Evolutionary conservation across 2,888 invertebrate species (phyloP), one percentile per base, ranked within the genome.

Genomic region (Sminthurinus aureus): DNA sequence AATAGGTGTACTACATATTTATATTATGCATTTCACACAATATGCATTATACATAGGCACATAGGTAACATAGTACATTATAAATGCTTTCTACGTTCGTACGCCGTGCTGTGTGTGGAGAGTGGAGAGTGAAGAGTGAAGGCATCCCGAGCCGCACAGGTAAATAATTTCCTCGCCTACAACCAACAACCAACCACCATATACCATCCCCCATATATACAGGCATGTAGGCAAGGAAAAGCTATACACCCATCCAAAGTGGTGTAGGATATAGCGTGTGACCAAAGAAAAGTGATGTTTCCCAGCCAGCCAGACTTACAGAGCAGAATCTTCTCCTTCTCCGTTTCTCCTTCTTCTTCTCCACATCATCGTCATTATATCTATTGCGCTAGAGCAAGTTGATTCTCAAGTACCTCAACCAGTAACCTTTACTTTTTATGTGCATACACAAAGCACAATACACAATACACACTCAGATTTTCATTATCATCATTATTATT

Each of bases 131-230:
- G 9, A 11, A 6, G 58, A 58, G 58, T 58, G 58, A 58, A 58
- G 58, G 58, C 58, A 58, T 58, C 9, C 18, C 58, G 58, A 58
- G 58, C 18, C 58, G 58, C 58, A 58, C 58, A 58, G 58, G 58
- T 58, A 58, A 58, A 58, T 58, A 58, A 58, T 58, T 58, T 58
- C 58, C 58, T 58, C 58, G 58, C 58, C 58, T 58, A 58, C 58
- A 15, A 13, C 58, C 18, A 13, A 15, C 58, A 15, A 18, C 8
- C 52, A 11, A 52, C 58, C 13, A 13, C 13, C 18, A 58, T 58
- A 58, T 58, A 58, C 9, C 2, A 52, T 11, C 18, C 1, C 9
- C 1, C 18, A 58, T 58, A 9, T 58, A 58, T 58, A 9, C 9
- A 58, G 0, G 58, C 9, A 58, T 58, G 18, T 58, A 58, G 15